Evolutionary conservation across 2,113 vertebrate genomes (phyloP).

Genomic region (Procavia capensis): DNA sequence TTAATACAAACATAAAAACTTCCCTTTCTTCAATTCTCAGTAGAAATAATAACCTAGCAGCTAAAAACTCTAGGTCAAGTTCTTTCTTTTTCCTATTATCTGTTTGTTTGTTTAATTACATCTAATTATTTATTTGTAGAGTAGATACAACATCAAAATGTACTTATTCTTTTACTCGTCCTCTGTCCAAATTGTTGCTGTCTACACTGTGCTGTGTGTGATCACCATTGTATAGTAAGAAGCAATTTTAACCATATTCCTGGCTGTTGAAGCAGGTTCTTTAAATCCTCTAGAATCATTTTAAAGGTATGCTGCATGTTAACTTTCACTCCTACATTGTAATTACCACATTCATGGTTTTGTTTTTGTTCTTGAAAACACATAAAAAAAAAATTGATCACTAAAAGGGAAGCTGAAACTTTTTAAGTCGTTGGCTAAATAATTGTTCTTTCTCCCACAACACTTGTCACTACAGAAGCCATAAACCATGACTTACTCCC

Average conservation of each 20-base stretch:
- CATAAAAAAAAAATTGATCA: background rate
- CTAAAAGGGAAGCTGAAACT: background rate
- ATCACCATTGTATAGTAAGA: background rate
- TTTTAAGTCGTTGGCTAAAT: background rate
- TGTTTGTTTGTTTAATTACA: background rate
- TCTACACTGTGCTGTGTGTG: background rate
- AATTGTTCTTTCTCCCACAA: constrained; percentile 9
- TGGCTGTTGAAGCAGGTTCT: background rate
- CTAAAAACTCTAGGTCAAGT: background rate
- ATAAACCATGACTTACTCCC: background rate
- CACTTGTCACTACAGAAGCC: background rate
- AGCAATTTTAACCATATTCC: constrained; percentile 3
- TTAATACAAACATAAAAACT: background rate
- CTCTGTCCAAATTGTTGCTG: background rate
- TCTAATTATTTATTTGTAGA: background rate
- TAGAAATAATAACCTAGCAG: background rate
- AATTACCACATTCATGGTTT: background rate
- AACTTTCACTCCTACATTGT: background rate
- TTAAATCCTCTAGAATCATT: background rate
- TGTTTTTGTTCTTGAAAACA: constrained; percentile 42
- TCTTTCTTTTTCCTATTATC: background rate
- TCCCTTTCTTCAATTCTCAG: background rate
- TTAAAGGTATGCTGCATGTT: background rate
- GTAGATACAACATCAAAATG: background rate
- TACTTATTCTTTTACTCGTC: background rate